phyloP scores from a whole-genome alignment of 1,140 invertebrate genomes.

The Matsumurasca onukii region DNA sequence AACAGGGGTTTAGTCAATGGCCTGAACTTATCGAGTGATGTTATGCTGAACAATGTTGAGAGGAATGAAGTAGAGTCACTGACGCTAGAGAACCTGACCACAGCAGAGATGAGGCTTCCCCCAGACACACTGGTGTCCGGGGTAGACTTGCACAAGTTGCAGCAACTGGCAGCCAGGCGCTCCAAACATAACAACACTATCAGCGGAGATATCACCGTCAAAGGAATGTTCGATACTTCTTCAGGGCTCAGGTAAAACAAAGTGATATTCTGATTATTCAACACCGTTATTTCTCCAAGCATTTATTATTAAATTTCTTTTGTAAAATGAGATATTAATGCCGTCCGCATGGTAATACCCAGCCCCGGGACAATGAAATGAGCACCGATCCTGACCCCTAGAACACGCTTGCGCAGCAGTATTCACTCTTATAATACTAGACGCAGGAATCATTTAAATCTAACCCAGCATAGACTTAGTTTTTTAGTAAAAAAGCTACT shows the following conservation, averaged over 20 bases:
- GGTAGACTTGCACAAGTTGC: not conserved
- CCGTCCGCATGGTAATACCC: no score
- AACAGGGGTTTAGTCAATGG: constrained; percentile 42
- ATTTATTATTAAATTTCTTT: no score
- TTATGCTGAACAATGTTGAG: constrained; percentile 40
- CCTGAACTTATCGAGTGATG: constrained; percentile 43
- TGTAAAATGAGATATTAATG: no score
- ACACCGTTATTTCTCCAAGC: no score
- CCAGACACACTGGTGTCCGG: constrained; percentile 1
- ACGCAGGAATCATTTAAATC: no score
- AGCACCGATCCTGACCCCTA: no score
- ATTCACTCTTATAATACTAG: no score
- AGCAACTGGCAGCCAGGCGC: not conserved
- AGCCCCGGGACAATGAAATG: no score
- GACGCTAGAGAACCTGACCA: constrained; percentile 36
- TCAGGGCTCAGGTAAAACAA: constrained; percentile 8
- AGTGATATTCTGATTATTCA: no score
- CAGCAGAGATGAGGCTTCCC: constrained; percentile 26
- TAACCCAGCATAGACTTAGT: no score
- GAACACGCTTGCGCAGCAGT: no score
- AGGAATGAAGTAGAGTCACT: constrained; percentile 43
- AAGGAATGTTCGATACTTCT: constrained; percentile 1
- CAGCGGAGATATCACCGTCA: constrained; percentile 7
- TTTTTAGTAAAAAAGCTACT: no score
- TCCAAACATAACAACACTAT: constrained; percentile 15